Base-by-base conservation (phyloP, 2,888 invertebrate genomes). In the Calliopum simillimum region DNA sequence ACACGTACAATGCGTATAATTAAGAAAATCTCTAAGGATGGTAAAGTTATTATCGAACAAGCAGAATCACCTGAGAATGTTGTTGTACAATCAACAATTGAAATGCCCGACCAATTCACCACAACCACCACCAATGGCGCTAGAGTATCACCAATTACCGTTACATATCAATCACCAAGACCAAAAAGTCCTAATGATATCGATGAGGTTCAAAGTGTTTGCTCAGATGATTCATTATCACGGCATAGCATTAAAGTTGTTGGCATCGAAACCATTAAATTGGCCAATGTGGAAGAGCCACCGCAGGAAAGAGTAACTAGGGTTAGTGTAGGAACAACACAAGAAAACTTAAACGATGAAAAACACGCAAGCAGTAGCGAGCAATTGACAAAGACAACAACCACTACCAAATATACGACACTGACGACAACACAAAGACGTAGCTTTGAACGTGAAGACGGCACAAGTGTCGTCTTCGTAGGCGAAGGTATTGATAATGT, bases 1-100 rank as follows among this genome's bases (percentile, higher is more conserved):
- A 83, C 82, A 74, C 84, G 81, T 49, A 84, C 83, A 19, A 84
- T 84, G 79, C 79, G 78, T 25, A 82, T 81, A 62, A 81, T 80
- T 4, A 85, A 80, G 75, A 81, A 80, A 56, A 77, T 82, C 16
- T 79, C 79, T 62, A 79, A 81, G 65, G 82, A 85, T 74, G 85
- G 83, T 72, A 79, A 79, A 14, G 79, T 82, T 74, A 70, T 82
- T 65, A 49, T 82, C 56, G 81, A 80, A 68, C 82, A 84, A 71
- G 77, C 73, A 49, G 81, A 80, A 65, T 65, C 76, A 14, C 83
- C 84, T 3, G 79, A 78, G 63, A 79, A 82, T 76, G 81, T 82
- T 56, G 72, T 78, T 71, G 81, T 82, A 3, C 80, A 77, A 44
- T 81, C 84, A 58, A 78, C 81, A 41, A 80, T 83, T 71, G 84